Percentiles rank a stretch among this genome's conserved stretches.
phyloP scores from a whole-genome alignment of 2,113 vertebrate species.

The Crotalus tigris region DNA sequence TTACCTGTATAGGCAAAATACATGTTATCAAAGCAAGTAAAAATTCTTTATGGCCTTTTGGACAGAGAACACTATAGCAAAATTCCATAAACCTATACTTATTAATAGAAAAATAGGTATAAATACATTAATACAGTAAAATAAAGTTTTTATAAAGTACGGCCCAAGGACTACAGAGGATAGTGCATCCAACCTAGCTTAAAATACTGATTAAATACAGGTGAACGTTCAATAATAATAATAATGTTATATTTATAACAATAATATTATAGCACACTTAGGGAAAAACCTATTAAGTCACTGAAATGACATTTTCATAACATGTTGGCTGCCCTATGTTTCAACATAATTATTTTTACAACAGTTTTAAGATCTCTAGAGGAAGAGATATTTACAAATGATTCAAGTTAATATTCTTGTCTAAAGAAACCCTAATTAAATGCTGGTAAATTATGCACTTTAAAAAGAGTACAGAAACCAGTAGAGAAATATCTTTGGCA shows the following conservation, averaged over 20 bases:
- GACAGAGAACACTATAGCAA: background rate
- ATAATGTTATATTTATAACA: background rate
- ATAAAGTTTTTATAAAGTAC: background rate
- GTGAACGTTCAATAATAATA: background rate
- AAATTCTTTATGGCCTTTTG: background rate
- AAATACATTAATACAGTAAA: background rate
- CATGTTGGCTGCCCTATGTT: background rate
- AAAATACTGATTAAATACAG: background rate
- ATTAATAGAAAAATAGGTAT: background rate
- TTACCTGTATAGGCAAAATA: background rate
- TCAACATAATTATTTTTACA: background rate
- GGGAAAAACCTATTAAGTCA: background rate
- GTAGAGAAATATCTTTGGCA: rapidly evolving
- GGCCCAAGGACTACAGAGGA: background rate
- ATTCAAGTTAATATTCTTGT: background rate
- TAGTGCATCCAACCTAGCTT: background rate
- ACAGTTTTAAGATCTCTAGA: background rate
- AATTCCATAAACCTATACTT: background rate
- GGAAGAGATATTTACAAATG: background rate
- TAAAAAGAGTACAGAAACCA: background rate
- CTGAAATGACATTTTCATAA: background rate
- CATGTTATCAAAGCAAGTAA: background rate
- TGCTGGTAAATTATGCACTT: background rate
- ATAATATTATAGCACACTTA: background rate
- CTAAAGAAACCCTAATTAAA: background rate